Evolutionary conservation across 2,888 invertebrate genomes (phyloP).

Genomic region (Drosophila leonis): DNA sequence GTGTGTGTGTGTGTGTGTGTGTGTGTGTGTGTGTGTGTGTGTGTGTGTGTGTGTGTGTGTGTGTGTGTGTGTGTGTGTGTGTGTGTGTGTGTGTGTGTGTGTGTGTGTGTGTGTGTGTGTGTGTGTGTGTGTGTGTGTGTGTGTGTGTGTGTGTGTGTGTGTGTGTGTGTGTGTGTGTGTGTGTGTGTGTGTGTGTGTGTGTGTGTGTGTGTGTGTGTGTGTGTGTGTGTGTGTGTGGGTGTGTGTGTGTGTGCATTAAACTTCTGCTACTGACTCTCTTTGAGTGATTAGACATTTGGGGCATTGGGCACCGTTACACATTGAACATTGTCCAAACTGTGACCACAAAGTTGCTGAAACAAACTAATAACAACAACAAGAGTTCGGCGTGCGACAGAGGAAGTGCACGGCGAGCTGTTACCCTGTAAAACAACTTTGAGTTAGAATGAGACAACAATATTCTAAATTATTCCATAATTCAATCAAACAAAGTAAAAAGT

Average conservation of each 20-base stretch:
- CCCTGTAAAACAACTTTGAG: neutral
- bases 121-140: conserved; percentile 1
- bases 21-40: conserved; percentile 3
- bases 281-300: conserved; percentile 65
- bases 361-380: conserved; percentile 1
- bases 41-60: conserved; percentile 1
- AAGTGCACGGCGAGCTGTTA: neutral
- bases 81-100: conserved; percentile 1
- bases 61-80: conserved; percentile 2
- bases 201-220: conserved; percentile 1
- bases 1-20: conserved; percentile 12
- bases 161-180: conserved; percentile 4
- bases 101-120: conserved; percentile 4
- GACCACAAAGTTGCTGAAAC: conserved; percentile 16
- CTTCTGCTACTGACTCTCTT: conserved; percentile 45
- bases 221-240: conserved; percentile 1
- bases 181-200: conserved; percentile 2
- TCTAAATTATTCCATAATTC: neutral
- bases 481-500: neutral
- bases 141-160: conserved; percentile 4
- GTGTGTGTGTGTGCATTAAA: conserved; percentile 28
- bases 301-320: conserved; percentile 11
- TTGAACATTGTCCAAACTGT: conserved; percentile 28
- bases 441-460: neutral
- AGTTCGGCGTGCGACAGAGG: neutral